Percentiles rank a stretch among this genome's conserved stretches.
phyloP scores from a whole-genome alignment of 2,888 invertebrate species.

The Lypha dubia region DNA sequence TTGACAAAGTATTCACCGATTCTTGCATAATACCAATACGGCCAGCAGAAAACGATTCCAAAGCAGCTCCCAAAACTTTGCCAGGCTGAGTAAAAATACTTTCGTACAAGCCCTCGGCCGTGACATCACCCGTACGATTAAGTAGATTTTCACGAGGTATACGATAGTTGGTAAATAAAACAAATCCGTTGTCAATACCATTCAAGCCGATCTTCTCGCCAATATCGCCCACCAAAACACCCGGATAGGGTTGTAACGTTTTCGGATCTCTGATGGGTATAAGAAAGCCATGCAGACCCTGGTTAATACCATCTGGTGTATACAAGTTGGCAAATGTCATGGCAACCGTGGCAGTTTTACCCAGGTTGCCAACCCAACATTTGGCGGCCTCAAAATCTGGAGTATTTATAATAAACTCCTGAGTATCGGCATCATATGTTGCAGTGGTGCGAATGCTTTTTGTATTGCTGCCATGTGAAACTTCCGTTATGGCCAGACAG shows the following conservation, averaged over 20 bases:
- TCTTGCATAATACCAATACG: slow-evolving; percentile 88
- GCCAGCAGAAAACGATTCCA: slow-evolving; percentile 94
- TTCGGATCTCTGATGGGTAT: slow-evolving; percentile 92
- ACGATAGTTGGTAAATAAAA: slow-evolving; percentile 93
- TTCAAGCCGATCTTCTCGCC: slow-evolving; percentile 96
- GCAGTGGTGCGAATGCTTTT: slow-evolving; percentile 95
- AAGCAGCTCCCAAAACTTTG: slow-evolving; percentile 91
- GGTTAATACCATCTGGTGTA: slow-evolving; percentile 89
- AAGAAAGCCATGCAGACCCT: slow-evolving; percentile 95
- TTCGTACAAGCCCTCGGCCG: slow-evolving; percentile 93
- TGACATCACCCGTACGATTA: slow-evolving; percentile 95
- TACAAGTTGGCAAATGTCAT: slow-evolving; percentile 95
- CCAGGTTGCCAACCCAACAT: slow-evolving; percentile 97
- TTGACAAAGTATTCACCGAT: slow-evolving; percentile 84
- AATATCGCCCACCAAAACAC: slow-evolving; percentile 94
- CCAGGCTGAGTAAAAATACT: slow-evolving; percentile 95
- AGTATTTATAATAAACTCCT: slow-evolving; percentile 94
- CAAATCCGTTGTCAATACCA: slow-evolving; percentile 96
- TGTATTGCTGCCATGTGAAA: slow-evolving; percentile 97
- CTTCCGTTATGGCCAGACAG: slow-evolving; percentile 95
- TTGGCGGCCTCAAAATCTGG: slow-evolving; percentile 98
- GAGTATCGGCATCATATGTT: slow-evolving; percentile 89
- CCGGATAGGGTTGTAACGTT: slow-evolving; percentile 91
- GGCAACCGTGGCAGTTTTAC: slow-evolving; percentile 93
- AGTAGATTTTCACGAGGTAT: slow-evolving; percentile 93